Conservation (phyloP, 2,797 vertebrate genomes). For the Pyrrhura leucotis region DNA sequence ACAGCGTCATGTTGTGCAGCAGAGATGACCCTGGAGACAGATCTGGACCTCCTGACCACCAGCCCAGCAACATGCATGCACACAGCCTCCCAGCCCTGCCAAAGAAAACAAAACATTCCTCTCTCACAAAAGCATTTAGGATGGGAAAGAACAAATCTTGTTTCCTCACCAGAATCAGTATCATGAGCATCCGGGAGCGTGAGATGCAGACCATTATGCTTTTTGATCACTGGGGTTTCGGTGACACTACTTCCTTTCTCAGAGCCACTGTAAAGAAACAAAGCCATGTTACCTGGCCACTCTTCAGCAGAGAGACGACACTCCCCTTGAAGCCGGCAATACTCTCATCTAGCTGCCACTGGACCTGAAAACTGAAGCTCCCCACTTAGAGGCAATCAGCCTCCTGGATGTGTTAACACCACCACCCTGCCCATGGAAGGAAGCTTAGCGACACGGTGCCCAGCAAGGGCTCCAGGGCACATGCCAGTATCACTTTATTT, state of each 20-base stretch:
- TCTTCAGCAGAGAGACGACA: neutral
- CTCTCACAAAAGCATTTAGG: neutral
- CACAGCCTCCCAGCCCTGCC: rapidly evolving
- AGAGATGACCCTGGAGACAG: neutral
- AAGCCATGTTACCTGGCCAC: neutral
- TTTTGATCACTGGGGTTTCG: conserved; percentile 82
- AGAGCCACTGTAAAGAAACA: conserved; percentile 83
- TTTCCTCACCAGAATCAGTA: conserved; percentile 85
- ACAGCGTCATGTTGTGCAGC: neutral
- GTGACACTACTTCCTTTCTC: conserved; percentile 89
- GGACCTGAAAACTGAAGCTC: neutral
- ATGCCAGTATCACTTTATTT: neutral
- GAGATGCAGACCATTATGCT: conserved; percentile 86
- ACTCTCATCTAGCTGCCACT: neutral
- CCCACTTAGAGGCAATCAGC: neutral
- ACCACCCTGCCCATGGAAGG: neutral
- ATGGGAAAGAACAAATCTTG: neutral
- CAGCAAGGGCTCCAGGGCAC: neutral
- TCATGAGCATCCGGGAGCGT: conserved; percentile 91
- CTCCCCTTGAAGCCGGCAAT: neutral
- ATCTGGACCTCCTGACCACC: neutral
- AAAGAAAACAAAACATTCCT: neutral
- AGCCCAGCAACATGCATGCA: rapidly evolving
- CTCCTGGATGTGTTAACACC: neutral
- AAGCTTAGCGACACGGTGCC: neutral